A percentile compares a stretch with the other conserved stretches of the same genome.
Conservation (phyloP, 2,888 invertebrate genomes). For the Mythimna loreyi region DNA sequence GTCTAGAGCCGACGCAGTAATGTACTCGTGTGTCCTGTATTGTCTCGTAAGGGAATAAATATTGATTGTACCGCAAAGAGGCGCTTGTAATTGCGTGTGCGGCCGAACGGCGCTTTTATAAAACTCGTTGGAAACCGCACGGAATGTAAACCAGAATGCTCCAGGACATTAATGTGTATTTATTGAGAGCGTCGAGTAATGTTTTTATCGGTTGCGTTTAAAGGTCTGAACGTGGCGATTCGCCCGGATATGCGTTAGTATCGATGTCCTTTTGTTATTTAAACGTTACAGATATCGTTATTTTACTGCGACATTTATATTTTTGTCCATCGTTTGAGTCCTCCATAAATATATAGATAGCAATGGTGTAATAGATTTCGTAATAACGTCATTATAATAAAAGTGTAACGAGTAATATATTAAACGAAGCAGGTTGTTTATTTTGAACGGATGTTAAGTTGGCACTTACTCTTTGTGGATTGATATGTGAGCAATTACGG, state of each 20-base stretch:
- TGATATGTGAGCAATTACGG: slow-evolving; percentile 78
- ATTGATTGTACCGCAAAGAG: slow-evolving; percentile 87
- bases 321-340: slow-evolving; percentile 54
- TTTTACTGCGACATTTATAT: slow-evolving; percentile 61
- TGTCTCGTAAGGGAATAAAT: slow-evolving; percentile 84
- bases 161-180: slow-evolving; percentile 90
- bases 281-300: slow-evolving; percentile 65
- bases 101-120: slow-evolving; percentile 88
- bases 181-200: slow-evolving; percentile 89
- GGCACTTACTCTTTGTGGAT: slow-evolving; percentile 70
- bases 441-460: slow-evolving; percentile 66
- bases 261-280: slow-evolving; percentile 70
- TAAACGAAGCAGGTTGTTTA: slow-evolving; percentile 57
- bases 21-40: slow-evolving; percentile 79
- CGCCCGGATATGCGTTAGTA: slow-evolving; percentile 76
- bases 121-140: slow-evolving; percentile 89
- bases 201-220: slow-evolving; percentile 88
- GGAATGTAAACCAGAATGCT: slow-evolving; percentile 90
- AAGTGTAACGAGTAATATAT: slow-evolving; percentile 38
- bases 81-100: slow-evolving; percentile 90
- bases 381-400: slow-evolving; percentile 44
- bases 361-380: slow-evolving; percentile 57
- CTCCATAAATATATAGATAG: slow-evolving; percentile 58
- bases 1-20: slow-evolving; percentile 72
- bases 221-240: slow-evolving; percentile 79